These are phyloP conservation scores for Vulpes ferrilata DNA, from an alignment of 2,113 vertebrate species.

Conservation along the genomic window DNA sequence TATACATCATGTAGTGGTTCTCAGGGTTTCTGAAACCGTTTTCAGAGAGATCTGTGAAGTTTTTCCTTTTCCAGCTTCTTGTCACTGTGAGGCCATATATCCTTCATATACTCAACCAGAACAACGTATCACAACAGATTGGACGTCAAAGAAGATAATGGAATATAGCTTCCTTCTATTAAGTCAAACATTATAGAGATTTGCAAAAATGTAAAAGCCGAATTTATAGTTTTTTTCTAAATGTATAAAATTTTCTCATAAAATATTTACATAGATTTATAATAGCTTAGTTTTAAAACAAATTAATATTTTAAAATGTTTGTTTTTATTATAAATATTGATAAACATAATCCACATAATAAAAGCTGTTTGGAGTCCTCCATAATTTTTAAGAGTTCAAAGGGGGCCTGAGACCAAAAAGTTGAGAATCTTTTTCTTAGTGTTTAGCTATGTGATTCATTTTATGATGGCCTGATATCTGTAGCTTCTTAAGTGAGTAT, in stretches of 20 bases:
- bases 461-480: neutral
- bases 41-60: neutral
- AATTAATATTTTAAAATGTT: neutral
- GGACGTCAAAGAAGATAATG: neutral
- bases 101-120: neutral
- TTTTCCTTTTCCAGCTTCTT: neutral
- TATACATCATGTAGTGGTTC: neutral
- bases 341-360: neutral
- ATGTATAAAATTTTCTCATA: neutral
- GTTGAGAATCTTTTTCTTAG: constrained; percentile 21
- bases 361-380: neutral
- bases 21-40: neutral
- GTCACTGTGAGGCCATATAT: neutral
- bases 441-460: neutral
- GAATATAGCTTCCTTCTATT: neutral
- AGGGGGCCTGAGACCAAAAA: neutral
- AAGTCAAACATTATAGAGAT: neutral
- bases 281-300: neutral
- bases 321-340: neutral
- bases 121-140: neutral
- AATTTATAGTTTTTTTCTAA: neutral
- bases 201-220: neutral
- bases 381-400: constrained; percentile 36
- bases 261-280: neutral
- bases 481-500: neutral